Conservation (phyloP, 2,113 vertebrate species). For the Eudorcas thomsonii region DNA sequence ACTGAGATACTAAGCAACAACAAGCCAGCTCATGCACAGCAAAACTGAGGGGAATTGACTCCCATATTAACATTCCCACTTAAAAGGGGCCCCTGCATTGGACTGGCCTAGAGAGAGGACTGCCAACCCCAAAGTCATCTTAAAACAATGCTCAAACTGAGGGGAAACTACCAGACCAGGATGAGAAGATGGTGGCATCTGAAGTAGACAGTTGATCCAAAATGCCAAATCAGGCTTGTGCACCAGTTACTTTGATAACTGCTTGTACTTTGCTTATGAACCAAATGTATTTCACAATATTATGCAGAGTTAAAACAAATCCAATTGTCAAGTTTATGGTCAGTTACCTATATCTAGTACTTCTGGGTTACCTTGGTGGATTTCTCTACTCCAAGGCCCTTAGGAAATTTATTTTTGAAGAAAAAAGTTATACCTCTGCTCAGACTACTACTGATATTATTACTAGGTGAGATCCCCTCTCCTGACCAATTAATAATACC, state of each 20-base stretch:
- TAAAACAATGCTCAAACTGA: neutral
- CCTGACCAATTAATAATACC: neutral
- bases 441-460: neutral
- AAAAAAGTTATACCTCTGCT: neutral
- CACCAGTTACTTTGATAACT: neutral
- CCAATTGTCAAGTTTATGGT: neutral
- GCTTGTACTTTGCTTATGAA: neutral
- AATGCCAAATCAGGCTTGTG: neutral
- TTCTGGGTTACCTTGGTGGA: neutral
- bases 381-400: neutral
- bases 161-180: neutral
- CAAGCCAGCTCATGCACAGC: neutral
- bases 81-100: neutral
- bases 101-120: neutral
- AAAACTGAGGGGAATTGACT: neutral
- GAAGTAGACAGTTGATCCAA: neutral
- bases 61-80: neutral
- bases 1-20: neutral
- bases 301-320: neutral
- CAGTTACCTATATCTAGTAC: neutral
- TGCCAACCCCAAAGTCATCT: neutral
- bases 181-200: neutral
- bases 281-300: neutral
- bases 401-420: neutral
- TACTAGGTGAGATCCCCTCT: neutral